Conservation (phyloP, 2,888 invertebrate species). For the Lasioglossum oenotherae region DNA sequence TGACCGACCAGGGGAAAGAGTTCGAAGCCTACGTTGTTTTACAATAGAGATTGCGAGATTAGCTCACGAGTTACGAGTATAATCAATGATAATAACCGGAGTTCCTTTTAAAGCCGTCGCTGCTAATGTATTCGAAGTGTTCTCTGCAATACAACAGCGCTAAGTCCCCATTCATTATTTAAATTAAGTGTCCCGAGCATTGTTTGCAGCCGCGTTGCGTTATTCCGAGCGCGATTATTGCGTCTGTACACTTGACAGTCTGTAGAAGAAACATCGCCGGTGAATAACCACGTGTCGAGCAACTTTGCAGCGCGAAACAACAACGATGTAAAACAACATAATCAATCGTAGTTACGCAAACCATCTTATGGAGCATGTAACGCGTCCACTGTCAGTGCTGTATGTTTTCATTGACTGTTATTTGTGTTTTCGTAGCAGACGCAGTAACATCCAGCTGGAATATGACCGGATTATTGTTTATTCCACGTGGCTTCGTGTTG, state of each 20-base stretch:
- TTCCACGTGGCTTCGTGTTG: not conserved
- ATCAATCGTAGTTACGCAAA: not conserved
- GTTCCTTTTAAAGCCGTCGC: conserved; percentile 23
- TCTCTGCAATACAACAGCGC: not conserved
- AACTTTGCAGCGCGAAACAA: not conserved
- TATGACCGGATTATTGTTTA: not conserved
- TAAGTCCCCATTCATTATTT: conserved; percentile 17
- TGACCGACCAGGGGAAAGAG: not conserved
- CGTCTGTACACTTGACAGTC: not conserved
- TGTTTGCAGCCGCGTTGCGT: not conserved
- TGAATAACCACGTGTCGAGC: not conserved
- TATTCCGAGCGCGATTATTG: not conserved
- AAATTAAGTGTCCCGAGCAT: conserved; percentile 2
- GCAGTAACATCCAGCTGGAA: not conserved
- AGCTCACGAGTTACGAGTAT: conserved; percentile 27
- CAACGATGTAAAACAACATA: no score
- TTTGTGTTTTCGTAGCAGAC: not conserved
- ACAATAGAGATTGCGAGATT: conserved; percentile 11
- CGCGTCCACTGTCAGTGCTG: not conserved
- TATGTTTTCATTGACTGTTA: not conserved
- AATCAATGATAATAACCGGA: conserved; percentile 36
- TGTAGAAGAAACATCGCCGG: not conserved
- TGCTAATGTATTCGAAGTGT: conserved; percentile 26
- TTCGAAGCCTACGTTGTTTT: not conserved
- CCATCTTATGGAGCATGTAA: not conserved